These are phyloP conservation scores for Drosophila takahashii DNA, from an alignment of 1,140 invertebrate species.

Conservation along the genomic window DNA sequence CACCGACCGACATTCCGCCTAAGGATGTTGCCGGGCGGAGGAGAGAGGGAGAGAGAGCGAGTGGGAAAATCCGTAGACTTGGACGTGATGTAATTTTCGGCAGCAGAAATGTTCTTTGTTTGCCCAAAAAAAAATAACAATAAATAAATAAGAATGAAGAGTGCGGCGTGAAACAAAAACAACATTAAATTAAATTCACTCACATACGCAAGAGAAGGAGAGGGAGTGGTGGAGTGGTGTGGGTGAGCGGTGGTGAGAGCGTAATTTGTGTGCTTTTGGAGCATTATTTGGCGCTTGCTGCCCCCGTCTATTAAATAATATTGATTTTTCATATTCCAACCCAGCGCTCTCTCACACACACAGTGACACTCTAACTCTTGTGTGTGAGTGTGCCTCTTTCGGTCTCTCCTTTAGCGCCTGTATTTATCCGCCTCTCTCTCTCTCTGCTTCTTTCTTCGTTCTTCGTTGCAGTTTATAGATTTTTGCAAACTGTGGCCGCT, in stretches of 20 bases:
- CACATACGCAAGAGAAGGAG: background rate
- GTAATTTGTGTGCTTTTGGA: constrained; percentile 50
- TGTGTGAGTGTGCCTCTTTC: constrained; percentile 57
- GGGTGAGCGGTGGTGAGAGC: constrained; percentile 11
- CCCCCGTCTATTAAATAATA: constrained; percentile 77
- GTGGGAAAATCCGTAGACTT: constrained; percentile 4
- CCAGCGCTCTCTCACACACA: constrained; percentile 49
- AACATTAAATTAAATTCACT: constrained; percentile 74
- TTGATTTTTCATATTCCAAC: constrained; percentile 81
- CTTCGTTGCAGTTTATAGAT: constrained; percentile 84
- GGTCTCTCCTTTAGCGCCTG: constrained; percentile 63
- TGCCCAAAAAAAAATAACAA: constrained; percentile 59
- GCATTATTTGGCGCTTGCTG: constrained; percentile 65
- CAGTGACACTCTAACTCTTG: constrained; percentile 17
- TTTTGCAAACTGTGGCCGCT: constrained; percentile 78
- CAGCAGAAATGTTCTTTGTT: constrained; percentile 72
- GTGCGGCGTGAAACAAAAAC: constrained; percentile 69
- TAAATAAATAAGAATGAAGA: constrained; percentile 73
- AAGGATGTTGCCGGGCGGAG: constrained; percentile 49
- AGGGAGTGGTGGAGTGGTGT: no score
- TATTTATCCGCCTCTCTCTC: constrained; percentile 69
- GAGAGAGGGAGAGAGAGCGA: constrained; percentile 10
- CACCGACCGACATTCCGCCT: constrained; percentile 50
- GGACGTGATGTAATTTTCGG: constrained; percentile 72
- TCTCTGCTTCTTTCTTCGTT: constrained; percentile 43